Percentiles rank a stretch among this genome's conserved stretches.
Conservation (phyloP, 2,888 invertebrate species). For the Zygothrica quintamaculata region DNA sequence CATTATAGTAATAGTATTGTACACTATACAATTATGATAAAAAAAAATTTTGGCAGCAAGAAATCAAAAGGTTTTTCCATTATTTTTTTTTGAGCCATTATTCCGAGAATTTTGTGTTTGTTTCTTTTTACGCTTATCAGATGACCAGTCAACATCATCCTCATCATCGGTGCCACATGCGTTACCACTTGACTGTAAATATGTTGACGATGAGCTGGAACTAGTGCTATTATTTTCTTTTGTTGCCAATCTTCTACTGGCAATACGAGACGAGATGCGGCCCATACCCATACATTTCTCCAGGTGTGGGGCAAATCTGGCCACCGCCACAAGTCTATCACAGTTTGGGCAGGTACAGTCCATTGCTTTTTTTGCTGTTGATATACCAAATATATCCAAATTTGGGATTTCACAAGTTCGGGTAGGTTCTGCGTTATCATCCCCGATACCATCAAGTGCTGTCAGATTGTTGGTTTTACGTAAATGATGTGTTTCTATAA, state of each 20-base stretch:
- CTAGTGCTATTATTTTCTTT: slow-evolving; percentile 87
- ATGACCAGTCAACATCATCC: slow-evolving; percentile 94
- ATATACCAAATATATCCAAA: slow-evolving; percentile 94
- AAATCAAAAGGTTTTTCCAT: slow-evolving; percentile 82
- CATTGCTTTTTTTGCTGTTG: slow-evolving; percentile 91
- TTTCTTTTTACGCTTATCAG: slow-evolving; percentile 88
- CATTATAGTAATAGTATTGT: too few species aligned
- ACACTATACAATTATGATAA: too few species aligned
- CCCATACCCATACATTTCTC: slow-evolving; percentile 99
- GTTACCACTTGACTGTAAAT: slow-evolving; percentile 86
- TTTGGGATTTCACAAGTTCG: slow-evolving; percentile 89
- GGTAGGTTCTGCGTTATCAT: slow-evolving; percentile 85
- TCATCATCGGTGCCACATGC: slow-evolving; percentile 91
- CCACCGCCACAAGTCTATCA: slow-evolving; percentile 88
- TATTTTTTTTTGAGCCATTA: slow-evolving; percentile 84
- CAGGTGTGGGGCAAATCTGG: slow-evolving; percentile 95
- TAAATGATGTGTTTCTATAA: slow-evolving; percentile 91
- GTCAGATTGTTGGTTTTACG: slow-evolving; percentile 89
- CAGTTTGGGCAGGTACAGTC: slow-evolving; percentile 87
- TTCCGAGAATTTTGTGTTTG: slow-evolving; percentile 82
- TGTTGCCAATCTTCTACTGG: slow-evolving; percentile 91
- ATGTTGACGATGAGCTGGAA: slow-evolving; percentile 84
- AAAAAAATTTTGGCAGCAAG: background rate
- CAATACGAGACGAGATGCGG: slow-evolving; percentile 94
- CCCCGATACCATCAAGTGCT: slow-evolving; percentile 87